A percentile compares a stretch with the other conserved stretches of the same genome.
These are phyloP conservation scores for Frankliniella intonsa DNA, from an alignment of 2,888 invertebrate species.

Conservation along the genomic window DNA sequence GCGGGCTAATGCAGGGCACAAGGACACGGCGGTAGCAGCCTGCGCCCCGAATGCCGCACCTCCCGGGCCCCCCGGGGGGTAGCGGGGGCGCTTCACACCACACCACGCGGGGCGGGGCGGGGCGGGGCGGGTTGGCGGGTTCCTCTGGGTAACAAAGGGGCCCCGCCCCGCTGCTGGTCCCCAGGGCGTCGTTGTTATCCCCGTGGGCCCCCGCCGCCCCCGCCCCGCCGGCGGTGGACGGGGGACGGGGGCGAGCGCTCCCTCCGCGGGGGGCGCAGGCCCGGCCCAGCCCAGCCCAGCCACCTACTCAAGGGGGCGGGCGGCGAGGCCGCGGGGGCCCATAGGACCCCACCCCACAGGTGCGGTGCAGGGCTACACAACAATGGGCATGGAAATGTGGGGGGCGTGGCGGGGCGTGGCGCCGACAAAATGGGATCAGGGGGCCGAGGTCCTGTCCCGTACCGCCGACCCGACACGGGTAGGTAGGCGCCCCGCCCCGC, in stretches of 20 bases:
- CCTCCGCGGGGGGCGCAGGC: too few relatives aligned
- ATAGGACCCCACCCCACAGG: neutral
- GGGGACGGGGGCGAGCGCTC: too few relatives aligned
- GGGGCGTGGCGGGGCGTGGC: neutral
- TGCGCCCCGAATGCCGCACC: neutral
- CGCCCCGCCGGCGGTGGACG: too few relatives aligned
- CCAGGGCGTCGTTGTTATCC: constrained; percentile 11
- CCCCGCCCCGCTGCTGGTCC: neutral
- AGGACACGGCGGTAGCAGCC: too few relatives aligned
- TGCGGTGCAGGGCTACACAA: constrained; percentile 16
- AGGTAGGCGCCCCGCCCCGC: too few relatives aligned
- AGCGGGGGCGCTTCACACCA: neutral
- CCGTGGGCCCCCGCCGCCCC: neutral
- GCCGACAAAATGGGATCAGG: too few relatives aligned
- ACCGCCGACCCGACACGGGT: too few relatives aligned
- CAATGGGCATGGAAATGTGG: neutral
- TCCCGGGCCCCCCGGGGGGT: neutral
- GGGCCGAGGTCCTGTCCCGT: too few relatives aligned
- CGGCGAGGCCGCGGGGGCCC: too few relatives aligned
- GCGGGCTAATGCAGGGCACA: too few relatives aligned
- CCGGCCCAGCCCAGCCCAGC: too few relatives aligned
- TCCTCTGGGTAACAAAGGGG: neutral
- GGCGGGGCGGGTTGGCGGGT: neutral
- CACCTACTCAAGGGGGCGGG: too few relatives aligned
- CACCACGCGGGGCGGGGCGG: neutral